These are phyloP conservation scores for Corynorhinus townsendii DNA, from an alignment of 2,113 vertebrate genomes.

Conservation along the genomic window DNA sequence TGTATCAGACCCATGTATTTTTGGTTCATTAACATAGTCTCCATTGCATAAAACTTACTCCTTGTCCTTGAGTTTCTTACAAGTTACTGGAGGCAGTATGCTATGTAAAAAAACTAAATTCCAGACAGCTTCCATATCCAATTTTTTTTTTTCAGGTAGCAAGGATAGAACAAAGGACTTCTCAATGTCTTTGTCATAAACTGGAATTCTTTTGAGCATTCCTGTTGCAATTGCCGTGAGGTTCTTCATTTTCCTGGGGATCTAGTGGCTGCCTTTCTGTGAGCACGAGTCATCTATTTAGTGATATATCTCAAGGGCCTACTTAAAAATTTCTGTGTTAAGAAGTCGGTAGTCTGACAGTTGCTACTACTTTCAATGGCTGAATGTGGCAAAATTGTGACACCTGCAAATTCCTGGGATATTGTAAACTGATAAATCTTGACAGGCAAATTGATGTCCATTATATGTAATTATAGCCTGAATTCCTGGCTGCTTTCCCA, in stretches of 20 bases:
- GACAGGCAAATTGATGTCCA: slow-evolving; percentile 65
- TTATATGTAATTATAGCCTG: slow-evolving; percentile 60
- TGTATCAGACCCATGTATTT: not conserved
- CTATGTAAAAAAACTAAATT: not conserved
- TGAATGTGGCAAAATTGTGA: slow-evolving; percentile 35
- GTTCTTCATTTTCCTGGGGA: not conserved
- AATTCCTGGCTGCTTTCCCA: not conserved
- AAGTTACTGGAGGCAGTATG: not conserved
- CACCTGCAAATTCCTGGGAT: slow-evolving; percentile 54
- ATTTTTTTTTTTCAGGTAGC: not conserved
- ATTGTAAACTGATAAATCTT: slow-evolving; percentile 15
- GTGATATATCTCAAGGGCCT: not conserved
- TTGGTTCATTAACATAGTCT: not conserved
- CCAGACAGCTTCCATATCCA: not conserved
- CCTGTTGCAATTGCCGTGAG: not conserved
- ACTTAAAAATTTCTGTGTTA: slow-evolving; percentile 25
- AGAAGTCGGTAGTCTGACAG: slow-evolving; percentile 43
- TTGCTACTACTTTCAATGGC: slow-evolving; percentile 36
- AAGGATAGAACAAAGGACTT: not conserved
- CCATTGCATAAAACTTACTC: not conserved
- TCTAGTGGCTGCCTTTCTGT: not conserved
- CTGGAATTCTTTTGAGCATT: not conserved
- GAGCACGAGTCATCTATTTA: not conserved
- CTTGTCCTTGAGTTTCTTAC: not conserved
- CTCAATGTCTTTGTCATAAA: not conserved